phyloP scores from a whole-genome alignment of 2,888 invertebrate genomes.

The Pristionchus japonicus region DNA sequence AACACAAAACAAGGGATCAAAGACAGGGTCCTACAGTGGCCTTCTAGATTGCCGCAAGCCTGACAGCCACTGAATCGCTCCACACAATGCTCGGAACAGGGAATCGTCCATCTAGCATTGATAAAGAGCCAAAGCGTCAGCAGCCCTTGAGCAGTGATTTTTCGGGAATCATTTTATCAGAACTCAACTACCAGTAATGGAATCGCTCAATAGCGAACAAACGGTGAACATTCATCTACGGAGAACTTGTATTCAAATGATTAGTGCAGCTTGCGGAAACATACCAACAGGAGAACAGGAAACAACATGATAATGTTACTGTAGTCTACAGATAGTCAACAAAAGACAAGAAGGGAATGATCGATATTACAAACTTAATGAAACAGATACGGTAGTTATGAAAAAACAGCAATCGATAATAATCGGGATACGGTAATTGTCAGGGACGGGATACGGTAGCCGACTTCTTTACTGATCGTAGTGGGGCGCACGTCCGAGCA shows the following conservation, averaged over 20 bases:
- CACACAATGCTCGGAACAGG: too few relatives aligned
- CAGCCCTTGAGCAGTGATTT: neutral
- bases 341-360: neutral
- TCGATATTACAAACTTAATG: neutral
- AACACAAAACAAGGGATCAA: too few relatives aligned
- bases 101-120: too few relatives aligned
- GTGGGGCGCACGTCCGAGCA: constrained; percentile 80
- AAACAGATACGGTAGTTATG: neutral
- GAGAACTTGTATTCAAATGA: neutral
- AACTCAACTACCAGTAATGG: constrained; percentile 20
- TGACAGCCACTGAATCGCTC: too few relatives aligned
- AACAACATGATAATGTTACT: neutral
- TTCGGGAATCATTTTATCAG: neutral
- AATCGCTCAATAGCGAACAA: constrained; percentile 7
- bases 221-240: neutral
- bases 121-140: too few relatives aligned
- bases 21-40: too few relatives aligned
- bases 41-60: too few relatives aligned
- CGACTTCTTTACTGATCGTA: neutral
- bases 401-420: neutral
- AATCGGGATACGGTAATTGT: neutral
- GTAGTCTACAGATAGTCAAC: constrained; percentile 22
- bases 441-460: neutral
- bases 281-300: neutral
- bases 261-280: neutral